Base-by-base conservation (phyloP, 2,888 invertebrate species). In the Chrysopilus asiliformis region DNA sequence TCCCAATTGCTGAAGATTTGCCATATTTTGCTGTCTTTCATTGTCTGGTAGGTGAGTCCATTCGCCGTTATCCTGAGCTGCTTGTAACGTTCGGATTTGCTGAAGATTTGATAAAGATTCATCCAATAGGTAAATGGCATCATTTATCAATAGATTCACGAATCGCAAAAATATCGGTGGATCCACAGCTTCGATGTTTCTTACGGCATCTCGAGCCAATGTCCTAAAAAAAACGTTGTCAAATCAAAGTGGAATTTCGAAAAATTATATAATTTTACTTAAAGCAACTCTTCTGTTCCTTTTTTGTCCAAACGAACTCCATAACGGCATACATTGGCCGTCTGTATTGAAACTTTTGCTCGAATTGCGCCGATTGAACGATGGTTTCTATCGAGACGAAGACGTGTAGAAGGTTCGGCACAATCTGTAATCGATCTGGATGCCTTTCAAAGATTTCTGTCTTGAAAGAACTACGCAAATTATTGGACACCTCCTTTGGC, bases 341-440 rank as follows among this genome's bases (percentile, higher is more conserved):
- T 15, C 94, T 72, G 58, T 95, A 95, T 61, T 91, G 90, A 60
- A 95, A 95, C 65, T 94, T 95, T 60, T 94, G 90, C 57, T 94
- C 94, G 56, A 94, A 94, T 52, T 87, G 83, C 14, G 94, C 93
- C 53, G 82, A 86, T 57, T 93, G 87, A 0, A 94, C 94, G 0
- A 93, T 93, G 86, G 93, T 87, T 67, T 95, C 94, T 42, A 95
- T 95, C 45, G 86, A 84, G n/a, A 95, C 93, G 60, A 94, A 95
- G 7, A 95, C 91, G 54, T 87, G 76, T 38, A 94, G 64, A 18
- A 95, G 65, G 53, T 79, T 82, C 29, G 75, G 70, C 9, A 86
- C 79, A 40, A 94, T 71, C 72, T 91, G 60, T 50, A 68, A 46
- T 32, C 78, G 69, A 55, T 84, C 76, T 2, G 79, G 78, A 60